Evolutionary conservation across 2,113 vertebrate genomes (phyloP).

Genomic region (Salvator merianae): DNA sequence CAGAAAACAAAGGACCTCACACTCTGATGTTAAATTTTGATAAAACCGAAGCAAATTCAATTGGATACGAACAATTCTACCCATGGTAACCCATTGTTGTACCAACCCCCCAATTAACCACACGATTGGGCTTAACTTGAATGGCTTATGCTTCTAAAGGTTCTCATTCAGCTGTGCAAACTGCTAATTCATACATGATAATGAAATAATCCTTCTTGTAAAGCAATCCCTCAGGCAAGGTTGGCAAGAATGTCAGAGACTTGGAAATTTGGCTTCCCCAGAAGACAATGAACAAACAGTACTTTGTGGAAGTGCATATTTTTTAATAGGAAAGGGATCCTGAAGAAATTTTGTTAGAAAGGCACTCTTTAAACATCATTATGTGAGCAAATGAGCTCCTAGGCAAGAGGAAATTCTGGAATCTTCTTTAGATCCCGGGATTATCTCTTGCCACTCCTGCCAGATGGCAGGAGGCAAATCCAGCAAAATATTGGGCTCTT

Average conservation of each 20-base stretch:
- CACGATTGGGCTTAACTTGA: background rate
- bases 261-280: background rate
- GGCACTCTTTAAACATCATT: background rate
- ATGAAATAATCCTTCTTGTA: background rate
- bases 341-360: background rate
- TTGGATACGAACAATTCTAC: background rate
- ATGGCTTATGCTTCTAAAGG: background rate
- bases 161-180: background rate
- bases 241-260: background rate
- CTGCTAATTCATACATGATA: background rate
- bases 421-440: no score
- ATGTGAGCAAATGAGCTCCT: no score
- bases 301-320: background rate
- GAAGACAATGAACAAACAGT: background rate
- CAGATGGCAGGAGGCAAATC: no score
- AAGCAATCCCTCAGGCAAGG: background rate
- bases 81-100: background rate
- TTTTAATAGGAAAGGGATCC: background rate
- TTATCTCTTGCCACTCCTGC: no score
- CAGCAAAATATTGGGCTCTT: no score
- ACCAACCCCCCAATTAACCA: background rate
- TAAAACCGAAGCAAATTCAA: background rate
- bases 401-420: no score
- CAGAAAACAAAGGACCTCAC: constrained; percentile 1
- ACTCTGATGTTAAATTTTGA: constrained; percentile 16